Conservation (phyloP, 1,140 invertebrate genomes). For the Rhizoglyphus robini region DNA sequence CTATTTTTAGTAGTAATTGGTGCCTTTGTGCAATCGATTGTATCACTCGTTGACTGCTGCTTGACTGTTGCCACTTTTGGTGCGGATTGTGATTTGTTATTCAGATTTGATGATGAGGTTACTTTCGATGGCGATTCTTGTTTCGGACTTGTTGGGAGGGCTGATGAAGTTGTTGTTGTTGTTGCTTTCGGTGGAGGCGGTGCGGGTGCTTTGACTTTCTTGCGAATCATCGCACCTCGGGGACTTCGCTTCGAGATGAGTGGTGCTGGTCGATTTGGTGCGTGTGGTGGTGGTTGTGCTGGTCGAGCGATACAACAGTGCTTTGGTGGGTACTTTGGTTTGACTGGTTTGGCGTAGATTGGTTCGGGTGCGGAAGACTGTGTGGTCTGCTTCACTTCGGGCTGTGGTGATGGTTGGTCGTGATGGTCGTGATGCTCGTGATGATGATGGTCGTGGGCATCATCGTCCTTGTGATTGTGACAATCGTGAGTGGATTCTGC, state of each 20-base stretch:
- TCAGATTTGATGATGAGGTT: background rate
- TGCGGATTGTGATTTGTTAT: too few species aligned
- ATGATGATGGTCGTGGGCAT: too few species aligned
- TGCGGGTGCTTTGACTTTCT: constrained; percentile 6
- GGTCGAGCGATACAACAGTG: background rate
- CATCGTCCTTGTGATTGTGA: too few species aligned
- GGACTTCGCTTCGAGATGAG: background rate
- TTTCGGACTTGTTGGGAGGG: background rate
- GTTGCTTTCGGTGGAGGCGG: background rate
- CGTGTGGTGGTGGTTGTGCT: background rate
- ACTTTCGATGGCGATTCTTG: background rate
- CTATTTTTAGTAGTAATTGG: too few species aligned
- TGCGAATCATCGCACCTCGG: background rate
- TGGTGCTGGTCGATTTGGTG: background rate
- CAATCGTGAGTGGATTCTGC: too few species aligned
- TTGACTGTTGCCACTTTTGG: too few species aligned
- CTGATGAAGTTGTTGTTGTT: background rate
- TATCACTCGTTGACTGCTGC: too few species aligned
- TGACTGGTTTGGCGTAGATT: background rate
- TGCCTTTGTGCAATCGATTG: too few species aligned
- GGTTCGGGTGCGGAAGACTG: background rate
- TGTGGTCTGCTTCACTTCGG: background rate
- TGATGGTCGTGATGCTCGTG: too few species aligned
- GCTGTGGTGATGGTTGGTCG: too few species aligned
- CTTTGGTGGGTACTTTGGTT: constrained; percentile 7